Evolutionary conservation across 2,888 invertebrate species (phyloP).

Genomic region (Nebria brevicollis): DNA sequence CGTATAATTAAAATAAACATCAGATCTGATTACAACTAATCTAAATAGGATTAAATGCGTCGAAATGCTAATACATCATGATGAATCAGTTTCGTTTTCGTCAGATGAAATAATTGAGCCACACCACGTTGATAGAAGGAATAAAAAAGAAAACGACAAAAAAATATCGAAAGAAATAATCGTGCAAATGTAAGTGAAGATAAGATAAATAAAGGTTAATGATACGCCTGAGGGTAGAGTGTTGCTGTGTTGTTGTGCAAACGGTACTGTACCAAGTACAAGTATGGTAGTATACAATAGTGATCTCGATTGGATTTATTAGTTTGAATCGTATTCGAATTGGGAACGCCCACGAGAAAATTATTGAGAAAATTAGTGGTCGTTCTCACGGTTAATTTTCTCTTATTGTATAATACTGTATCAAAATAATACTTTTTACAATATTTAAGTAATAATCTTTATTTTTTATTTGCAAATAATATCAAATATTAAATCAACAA

Average conservation of each 20-base stretch:
- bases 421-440: neutral
- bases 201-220: slow-evolving; percentile 48
- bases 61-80: too few relatives aligned
- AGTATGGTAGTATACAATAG: slow-evolving; percentile 22
- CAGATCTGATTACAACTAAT: too few relatives aligned
- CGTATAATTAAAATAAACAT: too few relatives aligned
- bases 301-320: slow-evolving; percentile 44
- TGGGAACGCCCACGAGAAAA: slow-evolving; percentile 40
- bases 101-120: neutral
- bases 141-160: neutral
- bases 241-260: slow-evolving; percentile 9
- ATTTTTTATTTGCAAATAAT: neutral
- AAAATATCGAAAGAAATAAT: slow-evolving; percentile 26
- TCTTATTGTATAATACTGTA: neutral
- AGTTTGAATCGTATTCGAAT: slow-evolving; percentile 30
- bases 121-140: neutral
- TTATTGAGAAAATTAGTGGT: slow-evolving; percentile 37
- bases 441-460: too few relatives aligned
- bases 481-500: neutral
- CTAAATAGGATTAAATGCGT: too few relatives aligned
- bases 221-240: slow-evolving; percentile 34
- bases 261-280: slow-evolving; percentile 13
- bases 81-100: slow-evolving; percentile 28
- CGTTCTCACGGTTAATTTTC: slow-evolving; percentile 40
- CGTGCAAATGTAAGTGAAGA: slow-evolving; percentile 43